Base-by-base conservation (phyloP, 2,797 vertebrate species). In the Gastrophryne carolinensis region DNA sequence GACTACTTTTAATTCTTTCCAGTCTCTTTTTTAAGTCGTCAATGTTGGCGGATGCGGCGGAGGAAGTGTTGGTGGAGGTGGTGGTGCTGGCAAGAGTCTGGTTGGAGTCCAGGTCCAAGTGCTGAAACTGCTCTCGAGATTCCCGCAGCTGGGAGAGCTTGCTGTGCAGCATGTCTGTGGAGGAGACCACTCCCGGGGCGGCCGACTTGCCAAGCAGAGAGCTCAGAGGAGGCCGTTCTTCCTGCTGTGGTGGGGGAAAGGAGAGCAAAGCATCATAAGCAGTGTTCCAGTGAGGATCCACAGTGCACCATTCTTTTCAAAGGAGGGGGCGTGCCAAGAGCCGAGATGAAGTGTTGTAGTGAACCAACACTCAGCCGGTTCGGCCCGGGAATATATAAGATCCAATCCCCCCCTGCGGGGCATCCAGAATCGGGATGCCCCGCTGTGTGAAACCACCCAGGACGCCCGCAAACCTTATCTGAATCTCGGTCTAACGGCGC, bases 1-100 rank as follows among this genome's bases (percentile, higher is more conserved):
- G 92, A 85, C 95, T 98, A 89, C 95, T 98, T 91, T 99, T 99
- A 87, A 99, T 99, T 89, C 94, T 92, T 89, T 99, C 98, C 90
- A 99, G 91, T 85, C 98, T 94, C 82, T 99, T 99, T 93, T 98
- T 98, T 89, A 99, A 94, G 92, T 99, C 98, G 62, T 99, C 98
- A 21, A 99, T 95, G 87, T 99, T 98, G 78, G 94, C 82, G 0
- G 87, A 84, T 80, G 88, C 29, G 70, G 86, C 82, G n/a, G 86
- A 85, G 29, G 79, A 82, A 5, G 93, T 89, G 1, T 94, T 92
- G 70, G 93, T 87, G 1, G 94, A 87, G 32, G 92, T 91, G 65
- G 88, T 85, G 83, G 90, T 92, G 78, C 90, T 87, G 62, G 93
- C 80, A 87, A 82, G 90, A 75, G 91, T 87, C 86, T 94, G 93